Conservation (phyloP, 2,888 invertebrate species). For the Drosophila lutescens region DNA sequence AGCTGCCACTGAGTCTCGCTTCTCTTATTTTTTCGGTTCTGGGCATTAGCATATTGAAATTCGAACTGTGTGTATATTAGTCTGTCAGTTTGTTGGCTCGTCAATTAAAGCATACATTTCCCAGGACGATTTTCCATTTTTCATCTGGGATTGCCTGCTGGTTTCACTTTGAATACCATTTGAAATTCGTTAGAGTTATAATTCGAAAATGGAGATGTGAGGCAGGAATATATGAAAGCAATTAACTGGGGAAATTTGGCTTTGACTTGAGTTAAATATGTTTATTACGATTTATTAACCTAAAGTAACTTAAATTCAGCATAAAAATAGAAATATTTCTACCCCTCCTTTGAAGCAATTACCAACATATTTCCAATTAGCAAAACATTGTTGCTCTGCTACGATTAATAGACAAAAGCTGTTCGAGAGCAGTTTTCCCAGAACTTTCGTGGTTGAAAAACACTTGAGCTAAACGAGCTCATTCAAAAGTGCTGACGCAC, state of each 20-base stretch:
- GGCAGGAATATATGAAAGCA: background rate
- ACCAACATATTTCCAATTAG: background rate
- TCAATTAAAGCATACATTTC: conserved; percentile 57
- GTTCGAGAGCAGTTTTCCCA: background rate
- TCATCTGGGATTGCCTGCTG: background rate
- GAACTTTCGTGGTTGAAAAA: conserved; percentile 1
- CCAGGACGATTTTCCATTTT: background rate
- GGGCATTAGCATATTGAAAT: conserved; percentile 43
- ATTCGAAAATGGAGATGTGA: background rate
- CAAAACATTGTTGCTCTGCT: background rate
- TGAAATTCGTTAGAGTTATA: background rate
- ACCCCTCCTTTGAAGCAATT: background rate
- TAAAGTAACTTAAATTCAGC: background rate
- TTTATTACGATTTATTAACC: no score
- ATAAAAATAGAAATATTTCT: background rate
- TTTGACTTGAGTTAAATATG: background rate
- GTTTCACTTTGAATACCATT: background rate
- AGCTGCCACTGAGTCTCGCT: conserved; percentile 2
- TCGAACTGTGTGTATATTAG: conserved; percentile 12
- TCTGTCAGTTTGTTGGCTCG: conserved; percentile 55
- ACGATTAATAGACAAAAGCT: background rate
- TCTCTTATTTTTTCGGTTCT: background rate
- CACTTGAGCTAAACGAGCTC: conserved; percentile 11
- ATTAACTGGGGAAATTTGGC: background rate
- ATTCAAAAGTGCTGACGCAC: conserved; percentile 18